phyloP scores from a whole-genome alignment of 2,888 invertebrate genomes.

The Lasioglossum pauxillum region DNA sequence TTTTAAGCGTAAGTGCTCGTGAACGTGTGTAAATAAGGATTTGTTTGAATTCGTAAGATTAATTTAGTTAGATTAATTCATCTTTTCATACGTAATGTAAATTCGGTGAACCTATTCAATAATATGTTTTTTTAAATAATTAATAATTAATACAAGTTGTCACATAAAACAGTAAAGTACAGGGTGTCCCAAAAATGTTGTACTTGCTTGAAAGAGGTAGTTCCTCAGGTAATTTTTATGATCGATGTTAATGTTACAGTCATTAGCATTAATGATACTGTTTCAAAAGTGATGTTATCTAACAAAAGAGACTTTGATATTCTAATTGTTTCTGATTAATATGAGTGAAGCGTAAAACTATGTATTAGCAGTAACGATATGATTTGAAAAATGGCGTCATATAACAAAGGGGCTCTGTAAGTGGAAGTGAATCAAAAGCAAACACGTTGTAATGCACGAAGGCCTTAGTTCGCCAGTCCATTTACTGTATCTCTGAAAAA shows the following conservation, averaged over 20 bases:
- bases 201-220: too few species aligned
- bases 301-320: too few species aligned
- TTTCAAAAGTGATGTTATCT: background rate
- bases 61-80: too few species aligned
- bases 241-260: background rate
- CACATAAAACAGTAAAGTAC: too few species aligned
- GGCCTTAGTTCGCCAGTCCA: slow-evolving; percentile 10
- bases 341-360: background rate
- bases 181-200: too few species aligned
- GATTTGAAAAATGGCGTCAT: background rate
- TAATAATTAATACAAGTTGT: too few species aligned
- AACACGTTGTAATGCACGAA: slow-evolving; percentile 12
- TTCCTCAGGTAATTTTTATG: background rate
- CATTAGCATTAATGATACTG: background rate
- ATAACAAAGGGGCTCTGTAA: background rate
- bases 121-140: too few species aligned
- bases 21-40: too few species aligned
- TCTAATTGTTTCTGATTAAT: background rate
- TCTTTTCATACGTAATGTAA: too few species aligned
- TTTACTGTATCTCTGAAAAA: slow-evolving; percentile 34
- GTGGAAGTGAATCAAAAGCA: slow-evolving; percentile 1
- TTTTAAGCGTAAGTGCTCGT: too few species aligned
- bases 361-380: background rate
- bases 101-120: too few species aligned
- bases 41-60: too few species aligned